Evolutionary conservation across 2,113 vertebrate genomes (phyloP).

Genomic region (Pangasianodon gigas): DNA sequence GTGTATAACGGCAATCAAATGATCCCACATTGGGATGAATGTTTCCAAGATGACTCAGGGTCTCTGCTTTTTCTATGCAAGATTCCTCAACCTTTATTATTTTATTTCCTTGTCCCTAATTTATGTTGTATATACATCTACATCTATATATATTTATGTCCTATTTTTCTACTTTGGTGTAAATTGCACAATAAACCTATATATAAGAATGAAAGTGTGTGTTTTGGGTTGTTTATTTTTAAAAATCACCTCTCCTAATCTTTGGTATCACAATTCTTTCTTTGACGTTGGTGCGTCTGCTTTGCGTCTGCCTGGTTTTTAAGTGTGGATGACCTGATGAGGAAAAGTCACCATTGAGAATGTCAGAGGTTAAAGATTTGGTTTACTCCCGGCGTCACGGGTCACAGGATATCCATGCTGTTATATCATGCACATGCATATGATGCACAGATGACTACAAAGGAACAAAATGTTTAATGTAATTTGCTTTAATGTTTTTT

Average conservation of each 20-base stretch:
- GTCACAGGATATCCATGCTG: neutral
- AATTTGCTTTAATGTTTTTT: neutral
- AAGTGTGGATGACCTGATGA: constrained; percentile 11
- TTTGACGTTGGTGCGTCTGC: constrained; percentile 13
- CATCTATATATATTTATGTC: constrained; percentile 58
- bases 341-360: neutral
- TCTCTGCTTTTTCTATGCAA: constrained; percentile 48
- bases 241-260: neutral
- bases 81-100: constrained; percentile 46
- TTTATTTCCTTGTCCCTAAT: constrained; percentile 51
- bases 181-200: constrained; percentile 51
- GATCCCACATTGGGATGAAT: constrained; percentile 66
- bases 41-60: constrained; percentile 61
- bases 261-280: constrained; percentile 13
- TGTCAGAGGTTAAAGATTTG: constrained; percentile 28
- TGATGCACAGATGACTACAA: neutral
- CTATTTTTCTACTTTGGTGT: constrained; percentile 60
- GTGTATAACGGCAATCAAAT: constrained; percentile 23
- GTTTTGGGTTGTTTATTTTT: neutral
- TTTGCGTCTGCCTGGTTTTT: constrained; percentile 29
- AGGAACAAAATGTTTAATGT: neutral
- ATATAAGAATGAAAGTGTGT: neutral
- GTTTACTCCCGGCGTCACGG: neutral
- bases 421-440: neutral
- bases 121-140: constrained; percentile 61